Percentiles rank a stretch among this genome's conserved stretches.
Evolutionary conservation across 2,888 invertebrate genomes (phyloP).

Genomic region (Megalurothrips usitatus): DNA sequence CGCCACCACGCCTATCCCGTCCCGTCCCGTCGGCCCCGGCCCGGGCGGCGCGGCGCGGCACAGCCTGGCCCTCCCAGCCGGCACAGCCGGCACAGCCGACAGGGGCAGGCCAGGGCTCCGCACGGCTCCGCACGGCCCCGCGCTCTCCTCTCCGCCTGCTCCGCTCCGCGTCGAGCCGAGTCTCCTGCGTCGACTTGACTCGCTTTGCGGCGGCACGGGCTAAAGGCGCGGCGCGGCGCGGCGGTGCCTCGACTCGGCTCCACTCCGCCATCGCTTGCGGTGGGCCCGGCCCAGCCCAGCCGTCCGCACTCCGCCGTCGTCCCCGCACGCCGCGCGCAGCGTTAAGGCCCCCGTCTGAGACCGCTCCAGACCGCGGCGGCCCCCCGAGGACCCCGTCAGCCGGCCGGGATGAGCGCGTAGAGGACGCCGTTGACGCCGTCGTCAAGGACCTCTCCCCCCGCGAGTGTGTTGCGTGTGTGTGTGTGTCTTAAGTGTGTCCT

Average conservation of each 20-base stretch:
- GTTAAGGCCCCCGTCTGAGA: background rate
- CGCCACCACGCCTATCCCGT: no score
- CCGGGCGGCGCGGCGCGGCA: background rate
- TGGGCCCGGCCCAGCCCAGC: background rate
- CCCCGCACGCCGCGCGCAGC: background rate
- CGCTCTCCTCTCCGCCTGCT: background rate
- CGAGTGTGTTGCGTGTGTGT: background rate
- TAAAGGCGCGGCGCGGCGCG: background rate
- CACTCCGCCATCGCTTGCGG: slow-evolving; percentile 6
- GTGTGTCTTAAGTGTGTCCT: background rate
- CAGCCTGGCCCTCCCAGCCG: no score
- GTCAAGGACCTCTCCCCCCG: background rate
- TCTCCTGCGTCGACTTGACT: background rate
- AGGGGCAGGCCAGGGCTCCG: background rate
- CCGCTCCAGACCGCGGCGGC: no score
- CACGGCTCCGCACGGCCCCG: background rate
- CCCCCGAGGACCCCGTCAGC: no score
- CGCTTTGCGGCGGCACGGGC: background rate
- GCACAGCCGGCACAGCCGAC: no score
- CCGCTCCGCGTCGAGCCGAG: background rate
- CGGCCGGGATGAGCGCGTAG: no score
- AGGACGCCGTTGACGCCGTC: background rate
- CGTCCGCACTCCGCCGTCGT: background rate
- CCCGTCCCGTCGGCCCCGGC: background rate
- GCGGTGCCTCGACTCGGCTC: background rate